Conservation (phyloP, 2,797 vertebrate species). For the Liparis tanakae region DNA sequence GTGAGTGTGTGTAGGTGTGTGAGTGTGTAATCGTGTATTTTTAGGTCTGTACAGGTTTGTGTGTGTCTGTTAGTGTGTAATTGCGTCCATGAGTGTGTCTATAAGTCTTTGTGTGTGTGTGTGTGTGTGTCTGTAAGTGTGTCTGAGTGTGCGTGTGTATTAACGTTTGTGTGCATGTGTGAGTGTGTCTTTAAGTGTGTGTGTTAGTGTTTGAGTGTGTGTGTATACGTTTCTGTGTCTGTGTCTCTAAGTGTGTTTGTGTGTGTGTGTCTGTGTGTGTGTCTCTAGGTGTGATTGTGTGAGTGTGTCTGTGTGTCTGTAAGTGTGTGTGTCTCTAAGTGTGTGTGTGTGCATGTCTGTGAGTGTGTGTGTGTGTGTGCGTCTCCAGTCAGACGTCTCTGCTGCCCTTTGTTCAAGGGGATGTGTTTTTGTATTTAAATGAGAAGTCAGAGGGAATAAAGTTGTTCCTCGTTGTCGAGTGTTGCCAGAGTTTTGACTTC, state of each 20-base stretch:
- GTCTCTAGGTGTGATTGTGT: background rate
- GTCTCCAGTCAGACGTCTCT: background rate
- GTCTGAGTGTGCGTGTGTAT: too few species aligned
- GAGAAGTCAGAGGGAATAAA: background rate
- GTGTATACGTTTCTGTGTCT: background rate
- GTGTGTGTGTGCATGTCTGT: background rate
- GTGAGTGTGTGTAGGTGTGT: background rate
- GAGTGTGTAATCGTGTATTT: too few species aligned
- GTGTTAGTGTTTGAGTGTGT: background rate
- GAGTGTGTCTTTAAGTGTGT: background rate
- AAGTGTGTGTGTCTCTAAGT: background rate
- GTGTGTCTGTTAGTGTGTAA: background rate
- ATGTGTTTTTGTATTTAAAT: background rate
- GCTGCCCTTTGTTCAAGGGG: conserved; percentile 3
- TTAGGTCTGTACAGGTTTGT: too few species aligned
- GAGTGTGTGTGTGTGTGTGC: background rate
- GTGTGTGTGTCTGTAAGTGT: too few species aligned
- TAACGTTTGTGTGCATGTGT: background rate
- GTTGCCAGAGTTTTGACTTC: background rate
- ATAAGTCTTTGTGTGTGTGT: too few species aligned
- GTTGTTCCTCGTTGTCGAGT: background rate
- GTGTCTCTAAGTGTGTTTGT: background rate
- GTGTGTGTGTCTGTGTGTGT: background rate
- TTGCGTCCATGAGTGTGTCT: too few species aligned
- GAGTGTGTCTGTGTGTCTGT: too few species aligned